Evolutionary conservation across 2,888 invertebrate genomes (phyloP), one percentile per base, ranked within the genome.

Genomic region (Hipparchia semele): DNA sequence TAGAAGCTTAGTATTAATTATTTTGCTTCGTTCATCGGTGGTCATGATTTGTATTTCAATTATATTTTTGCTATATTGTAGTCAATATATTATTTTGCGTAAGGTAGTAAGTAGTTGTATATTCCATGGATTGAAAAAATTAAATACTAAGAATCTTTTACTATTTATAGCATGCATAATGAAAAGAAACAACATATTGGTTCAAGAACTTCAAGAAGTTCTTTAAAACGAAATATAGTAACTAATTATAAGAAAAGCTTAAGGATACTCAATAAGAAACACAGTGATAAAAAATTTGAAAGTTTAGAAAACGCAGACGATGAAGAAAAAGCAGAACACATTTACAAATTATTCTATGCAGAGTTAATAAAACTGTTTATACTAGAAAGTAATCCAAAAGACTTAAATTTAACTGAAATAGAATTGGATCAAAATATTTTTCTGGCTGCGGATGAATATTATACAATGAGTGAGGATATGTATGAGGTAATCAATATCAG

Each of bases 401-500:
- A 73, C 45, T 82, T 82, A 0, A 87, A 87, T 73, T 62, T 89
- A 6, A 83, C 82, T 72, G 94, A 94, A 77, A 76, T 85, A 6
- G 91, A 90, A 77, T 78, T 94, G 56, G 90, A 94, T 75, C 86
- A 88, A 64, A 85, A 90, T 68, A 86, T 95, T 56, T 84, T 94
- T 62, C 75, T 87, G 54, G 87, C 94, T 45, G 89, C 93, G 0
- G 84, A 88, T 75, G 88, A 94, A 70, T 94, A 94, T 75, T 93
- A 95, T 56, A 90, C 90, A 60, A 90, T 95, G 2, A 94, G 95
- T 1, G 87, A 88, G 62, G 91, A 94, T 74, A 85, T 96, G 10
- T 94, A 94, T 75, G 93, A 94, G 86, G 96, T 96, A 89, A 86
- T 80, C 76, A 49, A 13, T 6, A 23, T 49, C 2, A 39, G n/a